Evolutionary conservation across 2,888 invertebrate species (phyloP).

Genomic region (Strigamia maritima): DNA sequence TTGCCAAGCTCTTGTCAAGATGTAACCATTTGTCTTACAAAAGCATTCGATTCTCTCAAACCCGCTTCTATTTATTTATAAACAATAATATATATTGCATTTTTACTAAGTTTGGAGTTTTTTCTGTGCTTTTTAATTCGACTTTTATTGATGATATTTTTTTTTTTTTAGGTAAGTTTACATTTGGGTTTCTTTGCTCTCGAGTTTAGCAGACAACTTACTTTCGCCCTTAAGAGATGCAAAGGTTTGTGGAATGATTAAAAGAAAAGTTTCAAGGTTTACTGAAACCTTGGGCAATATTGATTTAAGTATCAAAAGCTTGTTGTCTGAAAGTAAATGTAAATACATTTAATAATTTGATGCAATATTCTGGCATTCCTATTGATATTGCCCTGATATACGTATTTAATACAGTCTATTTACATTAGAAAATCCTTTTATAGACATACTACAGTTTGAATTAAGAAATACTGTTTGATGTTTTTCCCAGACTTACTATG

Average conservation of each 20-base stretch:
- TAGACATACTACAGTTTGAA: background rate
- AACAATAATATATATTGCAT: background rate
- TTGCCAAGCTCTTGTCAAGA: slow-evolving; percentile 28
- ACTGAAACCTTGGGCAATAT: background rate
- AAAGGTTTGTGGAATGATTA: slow-evolving; percentile 25
- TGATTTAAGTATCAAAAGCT: background rate
- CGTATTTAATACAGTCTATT: too few species aligned
- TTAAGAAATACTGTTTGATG: background rate
- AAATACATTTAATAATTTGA: too few species aligned
- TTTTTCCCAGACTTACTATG: background rate
- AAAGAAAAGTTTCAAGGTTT: slow-evolving; percentile 1
- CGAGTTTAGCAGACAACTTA: background rate
- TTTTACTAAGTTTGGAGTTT: background rate
- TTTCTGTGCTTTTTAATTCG: background rate
- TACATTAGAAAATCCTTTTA: too few species aligned
- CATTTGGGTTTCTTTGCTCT: background rate
- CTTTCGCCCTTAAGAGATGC: background rate
- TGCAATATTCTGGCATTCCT: too few species aligned
- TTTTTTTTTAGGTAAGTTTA: slow-evolving; percentile 12
- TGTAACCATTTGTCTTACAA: slow-evolving; percentile 18
- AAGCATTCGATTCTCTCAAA: background rate
- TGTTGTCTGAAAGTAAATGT: too few species aligned
- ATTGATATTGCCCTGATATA: too few species aligned
- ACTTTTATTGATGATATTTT: background rate
- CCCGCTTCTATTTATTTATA: background rate